A percentile compares a stretch with the other conserved stretches of the same genome.
Conservation (phyloP, 2,113 vertebrate genomes). For the Grus americana region DNA sequence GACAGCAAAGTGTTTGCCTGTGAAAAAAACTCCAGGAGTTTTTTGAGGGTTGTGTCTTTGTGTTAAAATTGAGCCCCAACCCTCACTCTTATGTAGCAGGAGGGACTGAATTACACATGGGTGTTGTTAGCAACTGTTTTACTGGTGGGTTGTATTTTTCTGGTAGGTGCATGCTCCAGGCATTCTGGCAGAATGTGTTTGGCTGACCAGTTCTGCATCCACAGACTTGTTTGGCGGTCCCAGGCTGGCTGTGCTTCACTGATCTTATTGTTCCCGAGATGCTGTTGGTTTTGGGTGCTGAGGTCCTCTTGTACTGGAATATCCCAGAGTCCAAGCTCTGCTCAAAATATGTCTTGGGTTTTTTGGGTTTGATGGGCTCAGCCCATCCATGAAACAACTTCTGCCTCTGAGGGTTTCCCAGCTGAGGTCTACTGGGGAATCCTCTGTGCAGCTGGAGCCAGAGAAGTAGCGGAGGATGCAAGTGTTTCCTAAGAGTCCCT, state of each 20-base stretch:
- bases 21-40: background rate
- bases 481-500: background rate
- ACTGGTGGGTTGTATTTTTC: background rate
- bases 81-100: background rate
- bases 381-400: background rate
- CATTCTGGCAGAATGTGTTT: background rate
- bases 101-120: background rate
- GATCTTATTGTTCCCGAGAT: background rate
- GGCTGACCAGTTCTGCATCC: background rate
- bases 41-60: background rate
- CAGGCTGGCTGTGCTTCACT: background rate
- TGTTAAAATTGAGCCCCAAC: background rate
- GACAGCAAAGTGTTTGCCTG: background rate
- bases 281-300: background rate
- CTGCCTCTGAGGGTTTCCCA: background rate
- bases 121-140: conserved; percentile 1
- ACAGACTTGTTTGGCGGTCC: conserved; percentile 15
- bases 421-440: background rate
- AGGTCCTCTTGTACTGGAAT: background rate
- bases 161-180: background rate
- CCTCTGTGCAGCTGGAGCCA: background rate
- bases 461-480: fast-evolving
- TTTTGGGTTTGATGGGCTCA: background rate
- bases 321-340: background rate
- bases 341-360: background rate